Evolutionary conservation across 2,797 vertebrate genomes (phyloP), one percentile per base, ranked within the genome.

Genomic region (Falco naumanni): DNA sequence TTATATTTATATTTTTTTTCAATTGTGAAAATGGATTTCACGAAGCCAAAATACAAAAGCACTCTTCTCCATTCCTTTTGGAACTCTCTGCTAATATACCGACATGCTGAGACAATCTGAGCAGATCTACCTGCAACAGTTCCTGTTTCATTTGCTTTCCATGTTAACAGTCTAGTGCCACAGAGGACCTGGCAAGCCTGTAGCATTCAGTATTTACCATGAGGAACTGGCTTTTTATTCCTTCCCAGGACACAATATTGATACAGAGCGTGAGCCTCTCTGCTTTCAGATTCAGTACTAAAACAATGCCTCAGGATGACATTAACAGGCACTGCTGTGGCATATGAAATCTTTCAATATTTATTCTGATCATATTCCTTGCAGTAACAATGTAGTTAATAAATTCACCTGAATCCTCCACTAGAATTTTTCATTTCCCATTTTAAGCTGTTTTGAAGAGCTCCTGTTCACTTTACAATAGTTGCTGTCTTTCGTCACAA

Each of bases 361-460:
- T 93, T 94, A 95, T 89, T 95, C 90, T 83, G 61, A 87, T 92
- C 92, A 91, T 93, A 94, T 83, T 91, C 90, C 84, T 89, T 45
- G 71, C 81, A 96, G 79, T 84, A 93, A 92, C 70, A 89, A 80
- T 31, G 47, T 53, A 84, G 87, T 95, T 92, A 89, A 94, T 96
- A 93, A 94, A 96, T 95, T 92, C 91, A 94, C 92, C 93, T 95
- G 81, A 89, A 95, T 76, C 76, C 86, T 95, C 84, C 84, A 80
- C 84, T 75, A 87, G 84, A 92, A 90, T 97, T 80, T 85, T 83
- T 95, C 45, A 78, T 93, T 87, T 89, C 50, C 57, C 89, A 65
- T 87, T 93, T 89, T 74, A 90, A 93, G 78, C 61, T 91, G 61
- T 77, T 89, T 75, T 59, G 56, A 95, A 92, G 71, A n/a, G 82